Conservation (phyloP, 1,140 invertebrate genomes). For the Drosophila funebris region DNA sequence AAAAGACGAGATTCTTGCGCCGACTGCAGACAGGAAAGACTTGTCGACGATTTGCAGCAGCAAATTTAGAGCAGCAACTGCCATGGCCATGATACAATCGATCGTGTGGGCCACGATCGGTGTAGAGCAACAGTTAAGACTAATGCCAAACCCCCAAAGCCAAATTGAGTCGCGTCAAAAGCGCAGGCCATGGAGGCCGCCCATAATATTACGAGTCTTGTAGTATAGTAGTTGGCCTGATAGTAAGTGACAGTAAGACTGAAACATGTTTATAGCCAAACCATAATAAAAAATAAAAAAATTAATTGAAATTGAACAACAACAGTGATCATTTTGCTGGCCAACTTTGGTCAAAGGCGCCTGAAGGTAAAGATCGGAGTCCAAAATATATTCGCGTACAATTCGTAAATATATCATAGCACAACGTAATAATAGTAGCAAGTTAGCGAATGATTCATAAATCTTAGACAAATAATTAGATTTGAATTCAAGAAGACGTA, state of each 20-base stretch:
- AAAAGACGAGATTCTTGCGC: slow-evolving; percentile 42
- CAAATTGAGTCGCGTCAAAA: slow-evolving; percentile 62
- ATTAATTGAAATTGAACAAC: slow-evolving; percentile 72
- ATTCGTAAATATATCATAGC: slow-evolving; percentile 8
- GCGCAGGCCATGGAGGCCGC: slow-evolving; percentile 74
- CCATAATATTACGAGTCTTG: slow-evolving; percentile 5
- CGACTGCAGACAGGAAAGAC: slow-evolving; percentile 65
- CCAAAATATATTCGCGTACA: slow-evolving; percentile 39
- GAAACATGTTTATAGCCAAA: slow-evolving; percentile 75
- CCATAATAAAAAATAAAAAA: slow-evolving; percentile 26
- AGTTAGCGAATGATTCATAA: not conserved
- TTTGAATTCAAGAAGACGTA: not conserved
- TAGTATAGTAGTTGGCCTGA: slow-evolving; percentile 53
- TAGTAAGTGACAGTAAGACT: slow-evolving; percentile 40
- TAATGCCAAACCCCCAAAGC: slow-evolving; percentile 37
- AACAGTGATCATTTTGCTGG: slow-evolving; percentile 17
- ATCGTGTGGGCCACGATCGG: slow-evolving; percentile 7
- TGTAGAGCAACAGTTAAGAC: slow-evolving; percentile 7
- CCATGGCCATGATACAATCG: slow-evolving; percentile 59
- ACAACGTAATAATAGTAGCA: slow-evolving; percentile 5
- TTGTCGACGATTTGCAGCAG: slow-evolving; percentile 58
- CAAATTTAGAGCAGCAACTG: slow-evolving; percentile 72
- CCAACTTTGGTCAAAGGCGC: slow-evolving; percentile 6
- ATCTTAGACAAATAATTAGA: not conserved
- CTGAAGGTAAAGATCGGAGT: slow-evolving; percentile 66